Evolutionary conservation across 2,113 vertebrate species (phyloP).

Genomic region (Sitta europaea): DNA sequence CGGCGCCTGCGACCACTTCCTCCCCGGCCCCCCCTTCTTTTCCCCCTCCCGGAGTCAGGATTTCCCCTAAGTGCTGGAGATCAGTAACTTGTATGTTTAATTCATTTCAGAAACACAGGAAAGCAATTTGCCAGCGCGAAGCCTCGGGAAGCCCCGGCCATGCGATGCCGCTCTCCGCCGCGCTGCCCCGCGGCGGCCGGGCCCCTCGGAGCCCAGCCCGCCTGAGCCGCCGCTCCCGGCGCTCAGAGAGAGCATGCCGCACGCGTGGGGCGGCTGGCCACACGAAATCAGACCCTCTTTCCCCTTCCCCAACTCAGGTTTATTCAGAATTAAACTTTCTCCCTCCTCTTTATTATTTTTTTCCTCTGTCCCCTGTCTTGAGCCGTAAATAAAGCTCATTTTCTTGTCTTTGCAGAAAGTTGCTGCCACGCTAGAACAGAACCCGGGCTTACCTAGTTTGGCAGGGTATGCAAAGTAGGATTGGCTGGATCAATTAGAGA

Average conservation of each 20-base stretch:
- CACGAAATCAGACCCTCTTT: neutral
- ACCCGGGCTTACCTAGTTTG: constrained; percentile 70
- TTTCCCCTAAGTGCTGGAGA: constrained; percentile 49
- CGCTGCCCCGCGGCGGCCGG: neutral
- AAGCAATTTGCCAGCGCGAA: constrained; percentile 65
- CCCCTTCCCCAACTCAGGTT: neutral
- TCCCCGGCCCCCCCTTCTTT: neutral
- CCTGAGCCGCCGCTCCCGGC: neutral
- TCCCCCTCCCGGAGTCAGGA: neutral
- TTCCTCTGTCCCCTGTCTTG: neutral
- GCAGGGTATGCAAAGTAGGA: constrained; percentile 72
- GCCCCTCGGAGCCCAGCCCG: neutral
- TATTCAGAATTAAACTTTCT: constrained; percentile 51
- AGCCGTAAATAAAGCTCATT: constrained; percentile 55
- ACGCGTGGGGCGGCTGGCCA: neutral
- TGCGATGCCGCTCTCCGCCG: constrained; percentile 9
- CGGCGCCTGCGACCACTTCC: neutral
- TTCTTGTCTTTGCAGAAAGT: constrained; percentile 69
- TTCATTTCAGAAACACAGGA: constrained; percentile 69
- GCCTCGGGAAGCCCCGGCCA: constrained; percentile 59
- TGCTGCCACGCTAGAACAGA: constrained; percentile 24
- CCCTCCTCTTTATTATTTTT: neutral
- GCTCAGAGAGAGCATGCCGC: neutral
- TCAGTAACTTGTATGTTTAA: constrained; percentile 68
- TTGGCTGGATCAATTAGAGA: constrained; percentile 79